Base-by-base conservation (phyloP, 2,797 vertebrate species). In the Macropodus opercularis region DNA sequence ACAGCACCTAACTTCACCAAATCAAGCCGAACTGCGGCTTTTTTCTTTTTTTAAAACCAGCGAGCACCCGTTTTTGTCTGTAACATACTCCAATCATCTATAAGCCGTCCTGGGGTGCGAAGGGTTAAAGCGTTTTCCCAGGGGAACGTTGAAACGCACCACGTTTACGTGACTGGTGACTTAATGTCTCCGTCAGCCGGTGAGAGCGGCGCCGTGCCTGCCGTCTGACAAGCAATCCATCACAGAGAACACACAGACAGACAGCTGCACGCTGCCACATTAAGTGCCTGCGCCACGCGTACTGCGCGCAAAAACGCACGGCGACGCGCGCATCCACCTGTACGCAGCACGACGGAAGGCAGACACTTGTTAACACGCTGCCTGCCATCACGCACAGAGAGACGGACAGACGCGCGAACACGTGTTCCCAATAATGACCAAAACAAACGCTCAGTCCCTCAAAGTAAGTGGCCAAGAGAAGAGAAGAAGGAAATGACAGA, bases 141-240 rank as follows among this genome's bases (percentile, higher is more conserved):
- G 43, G 74, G 89, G 88, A 88, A 77, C 77, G 81, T 32, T 72
- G 79, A 87, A 86, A 88, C 70, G 34, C 34, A 47, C 66, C 42
- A 67, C 47, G 59, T 80, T 63, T 80, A 90, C 89, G 90, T 92
- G 91, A 90, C 88, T 71, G 79, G 90, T 65, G 83, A 90, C 86
- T 90, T 77, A 92, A 93, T 91, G 88, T 69, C 79, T 87, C 77
- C 68, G 80, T 86, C 87, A 89, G 85, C 75, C 84, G 63, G 75
- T 81, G 72, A 80, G 87, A 87, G 72, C 48, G 51, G 63, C 52
- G 78, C 80, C 76, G 63, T 54, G 72, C 86, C 68, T n/a, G 68
- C 79, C 52, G 67, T 40, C 75, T 91, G 89, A 91, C 90, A 90
- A 89, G 91, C 83, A 86, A 92, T 92, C 89, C 89, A 89, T 92